Evolutionary conservation across 2,113 vertebrate genomes (phyloP), one percentile per base, ranked within the genome.

Genomic region (Melanerpes aurifrons): DNA sequence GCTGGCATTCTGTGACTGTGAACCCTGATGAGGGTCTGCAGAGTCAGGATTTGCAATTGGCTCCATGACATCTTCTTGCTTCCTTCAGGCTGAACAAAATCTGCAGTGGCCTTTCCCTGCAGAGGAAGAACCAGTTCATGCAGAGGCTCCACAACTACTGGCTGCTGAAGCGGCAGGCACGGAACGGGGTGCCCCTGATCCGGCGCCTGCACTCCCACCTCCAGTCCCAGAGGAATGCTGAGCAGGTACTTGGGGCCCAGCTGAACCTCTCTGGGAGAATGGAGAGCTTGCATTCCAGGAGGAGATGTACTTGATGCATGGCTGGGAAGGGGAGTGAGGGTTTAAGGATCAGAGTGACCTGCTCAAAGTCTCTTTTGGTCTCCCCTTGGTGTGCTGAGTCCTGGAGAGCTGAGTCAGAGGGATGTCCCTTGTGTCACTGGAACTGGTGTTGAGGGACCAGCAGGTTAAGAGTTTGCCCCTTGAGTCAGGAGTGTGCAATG

Each of bases 71-170:
- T 82, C 69, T 96, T 82, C 97, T 89, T 95, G 89, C 95, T 96
- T 96, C 64, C 92, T 92, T 64, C 97, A 99, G 99, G 98, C 97
- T 99, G 97, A 99, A 98, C 97, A 98, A 98, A 96, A 98, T 99
- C 94, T 99, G 98, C 97, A 99, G 98, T 85, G 98, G 98, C 95
- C 98, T 99, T 53, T 96, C 98, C 79, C 94, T 99, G 92, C 99
- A 99, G 97, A 99, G 96, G 97, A 99, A 99, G 97, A 99, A 96
- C 96, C 98, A 99, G 95, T 99, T 99, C 96, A 99, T 99, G 98
- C 99, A 99, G 94, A 97, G 99, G 94, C 98, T 99, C 71, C 99
- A 99, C 96, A 99, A 93, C 96, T 99, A 99, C 96, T 99, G 99
- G 99, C 97, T 99, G 83, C 96, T 99, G 95, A 99, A 99, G 94